phyloP scores from a whole-genome alignment of 2,888 invertebrate genomes.

The Acanthoscelides obtectus region DNA sequence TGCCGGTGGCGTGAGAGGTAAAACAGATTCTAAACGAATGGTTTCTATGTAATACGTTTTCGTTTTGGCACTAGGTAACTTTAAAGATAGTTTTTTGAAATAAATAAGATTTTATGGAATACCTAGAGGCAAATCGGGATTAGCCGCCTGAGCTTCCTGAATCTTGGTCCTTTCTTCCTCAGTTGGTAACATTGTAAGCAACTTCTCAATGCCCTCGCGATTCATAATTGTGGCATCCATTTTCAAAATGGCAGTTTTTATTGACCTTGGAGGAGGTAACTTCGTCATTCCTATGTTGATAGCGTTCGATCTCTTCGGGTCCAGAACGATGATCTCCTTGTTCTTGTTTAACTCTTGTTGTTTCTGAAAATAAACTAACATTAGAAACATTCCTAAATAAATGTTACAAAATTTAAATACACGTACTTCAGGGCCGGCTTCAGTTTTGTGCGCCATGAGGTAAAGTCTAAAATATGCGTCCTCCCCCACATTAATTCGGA shows the following conservation, averaged over 20 bases:
- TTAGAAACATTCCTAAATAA: no score
- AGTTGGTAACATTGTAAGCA: slow-evolving; percentile 94
- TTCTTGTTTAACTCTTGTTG: slow-evolving; percentile 80
- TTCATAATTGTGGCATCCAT: slow-evolving; percentile 99
- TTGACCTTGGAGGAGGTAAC: slow-evolving; percentile 93
- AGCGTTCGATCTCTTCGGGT: slow-evolving; percentile 96
- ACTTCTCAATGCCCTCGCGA: slow-evolving; percentile 96
- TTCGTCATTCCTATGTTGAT: slow-evolving; percentile 99
- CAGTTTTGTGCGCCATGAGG: no score
- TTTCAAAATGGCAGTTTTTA: slow-evolving; percentile 97
- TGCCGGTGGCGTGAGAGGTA: no score
- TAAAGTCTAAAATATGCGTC: no score
- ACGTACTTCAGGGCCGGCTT: no score
- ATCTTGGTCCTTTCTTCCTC: slow-evolving; percentile 94
- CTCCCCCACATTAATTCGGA: no score
- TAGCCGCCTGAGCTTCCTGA: slow-evolving; percentile 89
- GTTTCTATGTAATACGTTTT: no score
- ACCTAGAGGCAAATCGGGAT: slow-evolving; percentile 76
- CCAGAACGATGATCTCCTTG: slow-evolving; percentile 90
- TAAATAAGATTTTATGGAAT: no score
- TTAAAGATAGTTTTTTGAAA: no score
- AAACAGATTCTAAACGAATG: no score
- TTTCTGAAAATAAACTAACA: slow-evolving; percentile 53
- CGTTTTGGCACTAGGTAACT: no score
- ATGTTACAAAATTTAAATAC: no score